A percentile compares a stretch with the other conserved stretches of the same genome.
These are phyloP conservation scores for Leguminivora glycinivorella DNA, from an alignment of 1,140 invertebrate species.

Conservation along the genomic window DNA sequence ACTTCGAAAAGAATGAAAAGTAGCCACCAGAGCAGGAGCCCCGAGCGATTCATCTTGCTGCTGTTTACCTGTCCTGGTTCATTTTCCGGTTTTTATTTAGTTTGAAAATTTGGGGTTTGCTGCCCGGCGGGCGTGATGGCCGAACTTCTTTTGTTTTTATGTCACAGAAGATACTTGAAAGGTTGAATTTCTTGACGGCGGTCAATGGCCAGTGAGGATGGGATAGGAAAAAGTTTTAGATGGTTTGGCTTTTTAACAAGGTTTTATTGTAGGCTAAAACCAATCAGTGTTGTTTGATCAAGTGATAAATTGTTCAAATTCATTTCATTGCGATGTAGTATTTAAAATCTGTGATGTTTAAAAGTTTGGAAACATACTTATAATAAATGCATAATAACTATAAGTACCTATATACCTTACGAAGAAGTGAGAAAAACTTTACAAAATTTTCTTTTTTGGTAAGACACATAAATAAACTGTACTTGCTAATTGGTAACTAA, in stretches of 20 bases:
- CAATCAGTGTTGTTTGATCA: too few relatives aligned
- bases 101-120: not conserved
- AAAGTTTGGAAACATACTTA: too few relatives aligned
- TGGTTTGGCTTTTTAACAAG: not conserved
- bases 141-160: not conserved
- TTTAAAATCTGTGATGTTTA: too few relatives aligned
- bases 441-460: too few relatives aligned
- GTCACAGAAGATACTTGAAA: not conserved
- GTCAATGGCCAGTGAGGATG: not conserved
- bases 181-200: not conserved
- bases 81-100: not conserved
- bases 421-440: too few relatives aligned
- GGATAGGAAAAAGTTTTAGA: not conserved
- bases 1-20: constrained; percentile 59
- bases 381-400: too few relatives aligned
- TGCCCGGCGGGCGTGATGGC: not conserved
- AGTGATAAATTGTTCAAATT: too few relatives aligned
- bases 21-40: constrained; percentile 50
- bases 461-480: too few relatives aligned
- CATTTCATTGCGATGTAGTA: too few relatives aligned
- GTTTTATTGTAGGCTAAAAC: not conserved
- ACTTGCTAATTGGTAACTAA: too few relatives aligned
- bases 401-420: too few relatives aligned
- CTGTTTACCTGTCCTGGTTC: not conserved
- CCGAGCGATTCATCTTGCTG: constrained; percentile 55